Percentiles rank a stretch among this genome's conserved stretches.
These are phyloP conservation scores for Natator depressus DNA, from an alignment of 2,113 vertebrate genomes.

Conservation along the genomic window DNA sequence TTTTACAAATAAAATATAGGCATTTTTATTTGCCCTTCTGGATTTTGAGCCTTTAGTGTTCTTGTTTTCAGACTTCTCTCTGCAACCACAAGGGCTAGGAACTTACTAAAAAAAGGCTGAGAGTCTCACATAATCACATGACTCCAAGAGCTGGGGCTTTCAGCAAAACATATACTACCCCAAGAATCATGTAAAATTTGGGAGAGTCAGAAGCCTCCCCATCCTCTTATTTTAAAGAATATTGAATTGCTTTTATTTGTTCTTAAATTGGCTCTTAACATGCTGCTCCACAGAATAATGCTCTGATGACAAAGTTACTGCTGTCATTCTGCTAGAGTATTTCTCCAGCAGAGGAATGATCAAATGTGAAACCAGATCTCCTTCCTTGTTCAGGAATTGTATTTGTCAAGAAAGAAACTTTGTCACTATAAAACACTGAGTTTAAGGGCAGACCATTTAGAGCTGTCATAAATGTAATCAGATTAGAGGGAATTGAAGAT, in stretches of 20 bases:
- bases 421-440: background rate
- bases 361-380: background rate
- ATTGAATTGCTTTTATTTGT: background rate
- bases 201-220: background rate
- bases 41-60: background rate
- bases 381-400: background rate
- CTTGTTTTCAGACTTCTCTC: no score
- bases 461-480: background rate
- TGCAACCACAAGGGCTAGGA: no score
- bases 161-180: background rate
- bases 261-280: background rate
- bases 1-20: background rate
- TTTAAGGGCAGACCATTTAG: slow-evolving; percentile 8
- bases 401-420: slow-evolving; percentile 21
- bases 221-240: background rate
- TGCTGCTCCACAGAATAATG: background rate
- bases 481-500: slow-evolving; percentile 12
- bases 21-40: background rate
- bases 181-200: background rate
- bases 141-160: background rate
- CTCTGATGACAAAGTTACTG: background rate
- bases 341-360: background rate
- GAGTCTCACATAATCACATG: background rate
- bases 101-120: no score
- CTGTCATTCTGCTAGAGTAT: background rate